Percentiles rank a stretch among this genome's conserved stretches.
Evolutionary conservation across 2,113 vertebrate species (phyloP).

Genomic region (Rattus rattus): DNA sequence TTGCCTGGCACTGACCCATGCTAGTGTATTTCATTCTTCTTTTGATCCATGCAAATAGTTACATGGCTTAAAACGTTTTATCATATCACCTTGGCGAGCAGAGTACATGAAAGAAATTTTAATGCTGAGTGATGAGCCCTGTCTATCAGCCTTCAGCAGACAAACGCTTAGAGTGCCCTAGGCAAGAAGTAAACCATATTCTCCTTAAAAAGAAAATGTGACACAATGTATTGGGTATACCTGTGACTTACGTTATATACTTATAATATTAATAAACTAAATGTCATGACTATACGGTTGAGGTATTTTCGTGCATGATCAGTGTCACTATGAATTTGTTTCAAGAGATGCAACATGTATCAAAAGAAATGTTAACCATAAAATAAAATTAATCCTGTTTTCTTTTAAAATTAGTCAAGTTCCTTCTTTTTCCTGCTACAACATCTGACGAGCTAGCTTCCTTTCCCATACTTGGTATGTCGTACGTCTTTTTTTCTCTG

Average conservation of each 20-base stretch:
- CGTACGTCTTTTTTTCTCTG: conserved; percentile 89
- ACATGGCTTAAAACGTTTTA: conserved; percentile 88
- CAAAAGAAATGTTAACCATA: conserved; percentile 71
- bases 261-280: conserved; percentile 22
- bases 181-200: conserved; percentile 53
- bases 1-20: conserved; percentile 86
- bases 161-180: conserved; percentile 77
- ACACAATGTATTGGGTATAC: conserved; percentile 60
- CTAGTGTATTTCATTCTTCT: conserved; percentile 89
- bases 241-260: conserved; percentile 51
- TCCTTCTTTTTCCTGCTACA: conserved; percentile 14
- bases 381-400: conserved; percentile 81
- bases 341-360: conserved; percentile 68
- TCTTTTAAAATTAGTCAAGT: conserved; percentile 79
- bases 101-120: conserved; percentile 87
- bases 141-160: conserved; percentile 76
- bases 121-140: conserved; percentile 83
- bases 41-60: conserved; percentile 90
- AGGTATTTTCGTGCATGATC: neutral
- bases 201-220: neutral
- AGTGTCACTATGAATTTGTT: conserved; percentile 55
- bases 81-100: conserved; percentile 85
- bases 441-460: conserved; percentile 77
- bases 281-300: neutral
- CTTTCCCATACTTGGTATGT: conserved; percentile 89